Evolutionary conservation across 2,113 vertebrate species (phyloP).

Genomic region (Dasyurus viverrinus): DNA sequence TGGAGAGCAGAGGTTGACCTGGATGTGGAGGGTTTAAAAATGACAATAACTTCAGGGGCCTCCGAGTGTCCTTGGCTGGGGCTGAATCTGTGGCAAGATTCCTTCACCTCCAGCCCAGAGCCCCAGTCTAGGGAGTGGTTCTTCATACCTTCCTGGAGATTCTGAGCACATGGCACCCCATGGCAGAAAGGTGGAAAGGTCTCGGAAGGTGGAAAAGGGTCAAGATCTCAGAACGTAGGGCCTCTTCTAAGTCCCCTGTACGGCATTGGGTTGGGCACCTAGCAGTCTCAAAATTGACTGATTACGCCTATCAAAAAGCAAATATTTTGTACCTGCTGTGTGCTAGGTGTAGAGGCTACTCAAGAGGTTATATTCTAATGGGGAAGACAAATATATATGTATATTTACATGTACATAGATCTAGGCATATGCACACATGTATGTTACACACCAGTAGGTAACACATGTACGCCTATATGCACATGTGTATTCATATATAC

Average conservation of each 20-base stretch:
- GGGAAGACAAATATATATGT: not conserved
- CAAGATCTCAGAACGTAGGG: not conserved
- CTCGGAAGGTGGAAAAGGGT: not conserved
- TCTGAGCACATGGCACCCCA: not conserved
- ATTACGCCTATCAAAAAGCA: not conserved
- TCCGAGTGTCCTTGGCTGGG: not conserved
- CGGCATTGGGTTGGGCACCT: not conserved
- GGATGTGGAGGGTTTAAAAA: not conserved
- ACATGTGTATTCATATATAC: too few relatives aligned
- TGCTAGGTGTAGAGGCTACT: not conserved
- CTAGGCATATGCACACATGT: too few relatives aligned
- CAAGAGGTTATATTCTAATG: not conserved
- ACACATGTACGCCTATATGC: too few relatives aligned
- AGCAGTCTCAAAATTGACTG: not conserved
- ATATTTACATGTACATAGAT: not conserved
- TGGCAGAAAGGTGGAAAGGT: not conserved
- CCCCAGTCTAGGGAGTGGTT: not conserved
- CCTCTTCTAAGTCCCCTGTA: not conserved
- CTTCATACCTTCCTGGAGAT: not conserved
- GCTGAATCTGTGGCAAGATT: not conserved
- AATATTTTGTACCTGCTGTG: not conserved
- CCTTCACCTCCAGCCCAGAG: not conserved
- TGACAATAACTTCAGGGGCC: not conserved
- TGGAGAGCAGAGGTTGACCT: not conserved
- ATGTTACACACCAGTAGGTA: too few relatives aligned